Percentiles rank a stretch among this genome's conserved stretches.
Conservation (phyloP, 37 sponge, comb jelly and placozoan genomes). For the Petrosia ficiformis region DNA sequence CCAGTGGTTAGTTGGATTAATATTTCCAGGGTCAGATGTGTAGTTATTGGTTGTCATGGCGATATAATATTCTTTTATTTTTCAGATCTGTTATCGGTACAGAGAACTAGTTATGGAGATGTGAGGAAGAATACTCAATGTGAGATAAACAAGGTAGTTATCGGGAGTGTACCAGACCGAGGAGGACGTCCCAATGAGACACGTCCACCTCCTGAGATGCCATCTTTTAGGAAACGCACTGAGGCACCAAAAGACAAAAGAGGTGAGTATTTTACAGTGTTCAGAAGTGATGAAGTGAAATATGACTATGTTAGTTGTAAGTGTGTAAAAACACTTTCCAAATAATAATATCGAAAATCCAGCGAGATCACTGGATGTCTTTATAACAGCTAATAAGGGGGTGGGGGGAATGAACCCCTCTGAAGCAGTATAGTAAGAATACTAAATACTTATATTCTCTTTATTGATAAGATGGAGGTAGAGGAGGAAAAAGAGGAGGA, state of each 20-base stretch:
- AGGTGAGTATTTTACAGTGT: not conserved
- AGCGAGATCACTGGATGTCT: too few relatives aligned
- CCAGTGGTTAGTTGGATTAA: too few relatives aligned
- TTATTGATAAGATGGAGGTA: not conserved
- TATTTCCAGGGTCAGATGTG: too few relatives aligned
- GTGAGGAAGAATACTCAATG: slow-evolving; percentile 39
- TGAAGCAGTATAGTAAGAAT: too few relatives aligned
- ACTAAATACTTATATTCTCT: not conserved
- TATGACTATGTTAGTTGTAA: not conserved
- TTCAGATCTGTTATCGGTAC: slow-evolving; percentile 48
- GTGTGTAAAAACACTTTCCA: not conserved
- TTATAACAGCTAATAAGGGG: too few relatives aligned
- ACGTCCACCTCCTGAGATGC: slow-evolving; percentile 92
- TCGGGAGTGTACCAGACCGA: slow-evolving; percentile 87
- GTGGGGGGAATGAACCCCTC: too few relatives aligned
- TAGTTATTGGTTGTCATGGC: too few relatives aligned
- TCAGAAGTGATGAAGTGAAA: not conserved
- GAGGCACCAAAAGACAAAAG: slow-evolving; percentile 68
- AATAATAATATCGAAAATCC: not conserved
- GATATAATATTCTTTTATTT: too few relatives aligned
- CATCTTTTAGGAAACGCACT: slow-evolving; percentile 70
- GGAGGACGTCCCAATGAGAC: slow-evolving; percentile 89
- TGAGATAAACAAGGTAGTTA: slow-evolving; percentile 76
- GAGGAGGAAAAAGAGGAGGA: slow-evolving; percentile 39
- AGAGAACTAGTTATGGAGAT: slow-evolving; percentile 51